Base-by-base conservation (phyloP, 2,888 invertebrate genomes). In the Lymantria dispar region DNA sequence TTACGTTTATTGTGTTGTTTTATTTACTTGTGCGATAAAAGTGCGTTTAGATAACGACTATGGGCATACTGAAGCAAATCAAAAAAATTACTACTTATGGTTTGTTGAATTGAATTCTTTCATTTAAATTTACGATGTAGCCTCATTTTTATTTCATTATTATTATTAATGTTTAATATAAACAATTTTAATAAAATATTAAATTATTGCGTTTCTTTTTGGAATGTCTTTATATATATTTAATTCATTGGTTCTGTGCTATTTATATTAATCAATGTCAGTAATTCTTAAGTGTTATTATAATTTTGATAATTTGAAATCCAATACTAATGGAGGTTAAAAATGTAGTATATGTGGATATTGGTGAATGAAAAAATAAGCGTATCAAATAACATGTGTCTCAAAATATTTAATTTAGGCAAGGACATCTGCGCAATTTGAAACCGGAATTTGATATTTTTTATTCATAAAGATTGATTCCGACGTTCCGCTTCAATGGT, bases 11-110 rank as follows among this genome's bases (percentile, higher is more conserved):
- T 64, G 57, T 64, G 52, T 58, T 57, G 43, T 39, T 48, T 52
- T 46, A 45, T 53, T 53, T 46, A 46, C 36, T 46, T 41, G 52
- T 52, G 51, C 57, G 33, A 37, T 43, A 22, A 22, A n/a, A 22
- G 22, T 52, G 47, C 44, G 46, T 58, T 48, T 56, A 47, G 51
- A 53, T 48, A 46, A 42, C 12, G 46, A 62, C 56, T 45, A 91
- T 91, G 90, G 90, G 90, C 45, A 88, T 91, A 68, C 68, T 91
- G 49, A 89, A 90, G 74, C 90, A 91, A 64, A 84, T 91, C 43
- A 89, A 85, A 76, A 89, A 80, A 75, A 87, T 90, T 72, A 79
- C 88, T 7, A 69, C 74, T 50, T 66, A 84, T 56, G 90, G 90
- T 89, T 76, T 54, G 84, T 83, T 69, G 36, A 45, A 57, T 10